phyloP scores from a whole-genome alignment of 2,113 vertebrate genomes.

The Sturnira hondurensis region DNA sequence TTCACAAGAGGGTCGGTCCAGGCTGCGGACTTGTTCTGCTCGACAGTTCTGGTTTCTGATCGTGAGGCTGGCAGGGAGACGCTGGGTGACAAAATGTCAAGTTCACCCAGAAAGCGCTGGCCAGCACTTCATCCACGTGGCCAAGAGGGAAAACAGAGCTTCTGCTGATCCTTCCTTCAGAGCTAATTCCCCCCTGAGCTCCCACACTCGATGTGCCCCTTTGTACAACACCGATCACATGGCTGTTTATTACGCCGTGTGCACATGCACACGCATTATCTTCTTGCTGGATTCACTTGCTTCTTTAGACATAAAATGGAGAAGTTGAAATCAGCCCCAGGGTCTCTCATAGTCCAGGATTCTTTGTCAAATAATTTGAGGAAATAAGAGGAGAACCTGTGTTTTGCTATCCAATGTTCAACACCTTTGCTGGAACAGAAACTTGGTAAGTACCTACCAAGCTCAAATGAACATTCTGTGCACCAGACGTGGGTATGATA shows the following conservation, averaged over 20 bases:
- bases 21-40: not conserved
- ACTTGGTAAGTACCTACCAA: not conserved
- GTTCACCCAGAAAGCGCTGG: not conserved
- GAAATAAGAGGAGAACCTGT: not conserved
- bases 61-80: not conserved
- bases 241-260: not conserved
- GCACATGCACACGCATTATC: fast-evolving
- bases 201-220: not conserved
- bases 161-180: not conserved
- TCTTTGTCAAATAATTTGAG: not conserved
- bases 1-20: slow-evolving; percentile 23
- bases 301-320: not conserved
- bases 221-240: not conserved
- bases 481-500: not conserved
- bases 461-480: not conserved
- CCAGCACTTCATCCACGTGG: not conserved
- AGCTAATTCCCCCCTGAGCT: not conserved
- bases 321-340: not conserved
- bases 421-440: not conserved
- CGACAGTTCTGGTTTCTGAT: not conserved
- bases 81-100: not conserved
- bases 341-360: not conserved
- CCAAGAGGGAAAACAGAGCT: not conserved
- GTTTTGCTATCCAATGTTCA: not conserved
- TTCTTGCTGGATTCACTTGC: not conserved